Evolutionary conservation across 2,888 invertebrate species (phyloP), one percentile per base, ranked within the genome.

Genomic region (Temnothorax rugatulus): DNA sequence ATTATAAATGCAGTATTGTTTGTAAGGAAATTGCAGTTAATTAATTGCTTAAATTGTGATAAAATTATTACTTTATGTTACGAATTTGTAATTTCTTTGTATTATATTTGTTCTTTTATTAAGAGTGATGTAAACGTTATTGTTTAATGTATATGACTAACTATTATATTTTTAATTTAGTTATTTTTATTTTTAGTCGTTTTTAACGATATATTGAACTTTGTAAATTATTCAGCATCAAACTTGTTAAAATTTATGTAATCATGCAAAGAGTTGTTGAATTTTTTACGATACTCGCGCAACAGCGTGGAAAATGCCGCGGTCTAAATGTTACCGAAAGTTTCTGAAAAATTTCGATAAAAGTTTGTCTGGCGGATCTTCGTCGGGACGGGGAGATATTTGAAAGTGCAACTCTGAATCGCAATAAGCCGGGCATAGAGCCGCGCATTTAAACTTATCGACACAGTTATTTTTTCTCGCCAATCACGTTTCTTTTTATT

Each of bases 161-260:
- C 4, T 18, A 34, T 50, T 50, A 3, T n/a, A 25, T 73, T 66
- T 47, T n/a, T 0, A 38, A n/a, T 18, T 38, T 1, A 52, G 8
- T 29, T 2, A n/a, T n/a, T n/a, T n/a, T n/a, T n/a, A n/a, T n/a
- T n/a, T 15, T 15, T 34, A 29, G 4, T 29, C 29, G 29, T 38
- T 52, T 38, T 76, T 4, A 50, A 64, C 68, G 38, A 13, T 47
- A 21, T 2, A 38, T 77, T 54, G 13, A 66, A 47, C 21, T 54
- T 68, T 15, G 54, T 68, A 68, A 54, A 68, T 68, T 77, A 77
- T 77, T 68, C 54, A 41, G 50, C 66, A 66, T 25, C 21, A 57
- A 69, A 29, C 69, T 25, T 68, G 54, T 69, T 77, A 68, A 79
- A 79, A 73, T 79, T 79, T 59, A 38, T 59, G 25, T 73, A 73